Conservation (phyloP, 64 coral and sea anemone species). For the Cladopsammia gracilis region DNA sequence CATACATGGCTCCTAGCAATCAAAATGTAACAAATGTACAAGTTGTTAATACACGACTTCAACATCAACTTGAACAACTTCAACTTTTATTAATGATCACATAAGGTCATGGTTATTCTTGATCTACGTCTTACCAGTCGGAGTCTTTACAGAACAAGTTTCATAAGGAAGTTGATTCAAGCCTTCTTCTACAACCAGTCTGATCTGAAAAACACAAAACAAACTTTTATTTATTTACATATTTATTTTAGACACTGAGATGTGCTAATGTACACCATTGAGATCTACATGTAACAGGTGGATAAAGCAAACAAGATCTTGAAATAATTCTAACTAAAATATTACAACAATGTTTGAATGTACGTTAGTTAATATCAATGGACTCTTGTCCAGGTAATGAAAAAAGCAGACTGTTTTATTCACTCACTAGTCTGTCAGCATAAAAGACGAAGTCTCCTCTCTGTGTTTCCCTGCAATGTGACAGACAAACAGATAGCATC, state of each 20-base stretch:
- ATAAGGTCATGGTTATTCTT: too few relatives aligned
- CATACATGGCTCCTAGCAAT: constrained; percentile 70
- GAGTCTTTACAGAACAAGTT: constrained; percentile 79
- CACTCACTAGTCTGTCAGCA: constrained; percentile 95
- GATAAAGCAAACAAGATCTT: background rate
- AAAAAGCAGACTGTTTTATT: background rate
- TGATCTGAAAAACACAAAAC: constrained; percentile 80
- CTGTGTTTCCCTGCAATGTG: constrained; percentile 74
- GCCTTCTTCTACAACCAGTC: constrained; percentile 96
- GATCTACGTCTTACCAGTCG: constrained; percentile 72
- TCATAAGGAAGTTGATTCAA: constrained; percentile 94
- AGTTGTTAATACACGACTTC: too few relatives aligned
- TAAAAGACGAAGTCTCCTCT: constrained; percentile 99
- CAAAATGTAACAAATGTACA: background rate
- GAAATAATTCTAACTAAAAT: too few relatives aligned
- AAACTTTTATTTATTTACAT: background rate
- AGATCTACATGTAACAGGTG: background rate
- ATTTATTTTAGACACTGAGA: too few relatives aligned
- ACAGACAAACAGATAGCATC: background rate
- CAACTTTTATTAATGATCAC: too few relatives aligned
- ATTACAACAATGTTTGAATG: too few relatives aligned
- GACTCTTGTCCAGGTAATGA: too few relatives aligned
- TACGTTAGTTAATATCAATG: too few relatives aligned
- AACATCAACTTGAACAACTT: too few relatives aligned
- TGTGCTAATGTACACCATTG: too few relatives aligned